phyloP scores from a whole-genome alignment of 2,113 vertebrate species.

The Neotragus moschatus region DNA sequence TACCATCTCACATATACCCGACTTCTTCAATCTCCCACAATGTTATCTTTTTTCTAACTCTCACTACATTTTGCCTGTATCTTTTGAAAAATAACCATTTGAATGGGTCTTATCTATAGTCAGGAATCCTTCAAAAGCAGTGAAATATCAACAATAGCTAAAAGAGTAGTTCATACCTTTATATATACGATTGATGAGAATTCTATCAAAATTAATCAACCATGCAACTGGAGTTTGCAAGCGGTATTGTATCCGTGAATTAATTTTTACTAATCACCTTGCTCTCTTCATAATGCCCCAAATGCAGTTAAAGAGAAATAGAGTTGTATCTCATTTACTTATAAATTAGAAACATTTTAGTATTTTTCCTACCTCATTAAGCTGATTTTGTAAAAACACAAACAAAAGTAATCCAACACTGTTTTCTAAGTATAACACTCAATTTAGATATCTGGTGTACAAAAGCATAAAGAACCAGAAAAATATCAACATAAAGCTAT shows the following conservation, averaged over 20 bases:
- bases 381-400: neutral
- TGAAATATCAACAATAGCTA: neutral
- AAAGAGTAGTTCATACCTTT: neutral
- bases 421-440: neutral
- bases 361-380: neutral
- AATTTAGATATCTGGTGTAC: neutral
- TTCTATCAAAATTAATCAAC: neutral
- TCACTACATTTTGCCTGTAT: neutral
- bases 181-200: neutral
- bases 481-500: neutral
- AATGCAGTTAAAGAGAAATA: neutral
- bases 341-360: neutral
- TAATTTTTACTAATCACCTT: neutral
- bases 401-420: neutral
- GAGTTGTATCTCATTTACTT: neutral
- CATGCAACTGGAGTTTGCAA: neutral
- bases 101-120: neutral
- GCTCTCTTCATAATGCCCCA: neutral
- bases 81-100: neutral
- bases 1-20: neutral
- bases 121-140: neutral
- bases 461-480: slow-evolving; percentile 8
- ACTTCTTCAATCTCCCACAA: neutral
- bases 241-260: neutral
- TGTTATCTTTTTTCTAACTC: neutral